Conservation (phyloP, 2,113 vertebrate species). For the Salvelinus fontinalis region DNA sequence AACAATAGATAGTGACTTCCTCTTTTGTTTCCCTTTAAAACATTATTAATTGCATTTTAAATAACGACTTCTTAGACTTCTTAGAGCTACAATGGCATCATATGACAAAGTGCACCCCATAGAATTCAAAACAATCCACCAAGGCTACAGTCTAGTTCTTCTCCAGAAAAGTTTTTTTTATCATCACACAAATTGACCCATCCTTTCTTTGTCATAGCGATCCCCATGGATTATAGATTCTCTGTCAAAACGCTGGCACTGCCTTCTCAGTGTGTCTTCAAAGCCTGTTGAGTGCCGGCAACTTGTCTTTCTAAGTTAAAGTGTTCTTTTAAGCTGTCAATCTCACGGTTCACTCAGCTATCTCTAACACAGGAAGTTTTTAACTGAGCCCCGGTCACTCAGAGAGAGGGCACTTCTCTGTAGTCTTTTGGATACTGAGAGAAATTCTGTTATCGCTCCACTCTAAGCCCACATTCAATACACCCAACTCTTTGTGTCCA, state of each 20-base stretch:
- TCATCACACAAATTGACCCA: constrained; percentile 6
- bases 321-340: constrained; percentile 31
- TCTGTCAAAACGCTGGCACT: constrained; percentile 14
- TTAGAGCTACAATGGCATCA: not conserved
- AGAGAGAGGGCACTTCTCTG: constrained; percentile 3
- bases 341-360: constrained; percentile 34
- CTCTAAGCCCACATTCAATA: not conserved
- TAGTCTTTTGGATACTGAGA: constrained; percentile 1
- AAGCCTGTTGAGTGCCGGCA: constrained; percentile 30
- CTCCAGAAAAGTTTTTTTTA: not conserved
- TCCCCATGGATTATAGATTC: constrained; percentile 25
- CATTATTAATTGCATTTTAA: not conserved
- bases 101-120: not conserved
- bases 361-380: constrained; percentile 35
- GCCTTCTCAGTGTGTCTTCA: constrained; percentile 11
- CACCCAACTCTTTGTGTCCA: no score
- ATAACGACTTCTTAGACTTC: not conserved
- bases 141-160: not conserved
- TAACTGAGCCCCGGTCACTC: constrained; percentile 12
- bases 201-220: constrained; percentile 18
- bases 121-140: not conserved
- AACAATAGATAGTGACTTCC: not conserved
- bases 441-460: not conserved
- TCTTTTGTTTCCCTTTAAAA: not conserved
- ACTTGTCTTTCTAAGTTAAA: constrained; percentile 18